Percentiles rank a stretch among this genome's conserved stretches.
phyloP scores from a whole-genome alignment of 2,797 vertebrate species.

The Philypnodon macrostomus region DNA sequence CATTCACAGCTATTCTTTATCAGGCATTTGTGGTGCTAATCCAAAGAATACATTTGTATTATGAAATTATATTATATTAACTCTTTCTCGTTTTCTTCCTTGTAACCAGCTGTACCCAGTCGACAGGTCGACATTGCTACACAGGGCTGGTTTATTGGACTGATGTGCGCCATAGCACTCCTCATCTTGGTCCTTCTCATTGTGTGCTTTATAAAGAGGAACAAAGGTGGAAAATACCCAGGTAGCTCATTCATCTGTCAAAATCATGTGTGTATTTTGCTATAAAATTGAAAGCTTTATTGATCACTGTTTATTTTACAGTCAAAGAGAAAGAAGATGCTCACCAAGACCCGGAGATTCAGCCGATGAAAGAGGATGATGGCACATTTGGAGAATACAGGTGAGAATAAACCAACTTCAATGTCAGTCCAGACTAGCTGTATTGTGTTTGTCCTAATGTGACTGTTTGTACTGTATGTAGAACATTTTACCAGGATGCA shows the following conservation, averaged over 20 bases:
- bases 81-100: background rate
- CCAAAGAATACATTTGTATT: background rate
- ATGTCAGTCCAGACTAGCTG: background rate
- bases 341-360: constrained; percentile 95
- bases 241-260: constrained; percentile 66
- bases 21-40: constrained; percentile 13
- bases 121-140: constrained; percentile 95
- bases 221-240: constrained; percentile 98
- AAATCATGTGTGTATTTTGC: background rate
- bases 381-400: constrained; percentile 98
- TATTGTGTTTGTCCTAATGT: constrained; percentile 30
- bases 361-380: constrained; percentile 98
- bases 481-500: constrained; percentile 62
- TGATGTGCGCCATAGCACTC: constrained; percentile 97
- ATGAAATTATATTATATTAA: background rate
- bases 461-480: constrained; percentile 57
- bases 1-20: constrained; percentile 20
- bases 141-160: constrained; percentile 97
- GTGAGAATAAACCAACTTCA: constrained; percentile 65
- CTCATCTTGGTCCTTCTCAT: constrained; percentile 95
- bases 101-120: constrained; percentile 83
- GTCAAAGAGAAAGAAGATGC: constrained; percentile 99
- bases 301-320: constrained; percentile 48
- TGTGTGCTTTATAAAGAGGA: constrained; percentile 96
- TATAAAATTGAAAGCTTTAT: background rate